Conservation (phyloP, 2,113 vertebrate genomes). For the Pachypanchax playfairii region DNA sequence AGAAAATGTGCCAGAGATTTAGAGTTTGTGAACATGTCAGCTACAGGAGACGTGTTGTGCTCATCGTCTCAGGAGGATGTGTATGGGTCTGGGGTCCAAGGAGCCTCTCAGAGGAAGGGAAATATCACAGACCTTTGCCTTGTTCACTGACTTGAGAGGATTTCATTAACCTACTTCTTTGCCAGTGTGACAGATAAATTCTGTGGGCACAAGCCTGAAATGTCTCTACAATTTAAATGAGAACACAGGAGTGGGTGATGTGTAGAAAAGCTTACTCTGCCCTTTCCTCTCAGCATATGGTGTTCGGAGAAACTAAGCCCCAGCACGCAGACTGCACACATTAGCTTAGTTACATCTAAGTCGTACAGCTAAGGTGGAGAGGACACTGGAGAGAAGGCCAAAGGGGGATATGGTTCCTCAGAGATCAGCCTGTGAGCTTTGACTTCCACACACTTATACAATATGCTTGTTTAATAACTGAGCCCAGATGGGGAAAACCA, state of each 20-base stretch:
- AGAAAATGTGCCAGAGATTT: conserved; percentile 4
- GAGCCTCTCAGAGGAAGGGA: conserved; percentile 12
- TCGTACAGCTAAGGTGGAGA: conserved; percentile 22
- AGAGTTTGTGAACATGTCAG: conserved; percentile 18
- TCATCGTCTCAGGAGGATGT: background rate
- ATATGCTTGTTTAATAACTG: conserved; percentile 28
- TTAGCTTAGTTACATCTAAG: conserved; percentile 40
- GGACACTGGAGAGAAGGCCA: conserved; percentile 31
- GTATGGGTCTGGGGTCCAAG: background rate
- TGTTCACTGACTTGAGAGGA: conserved; percentile 29
- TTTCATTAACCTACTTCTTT: conserved; percentile 54
- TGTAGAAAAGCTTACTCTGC: background rate
- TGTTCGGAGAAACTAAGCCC: conserved; percentile 1
- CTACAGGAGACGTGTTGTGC: conserved; percentile 22
- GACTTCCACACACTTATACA: conserved; percentile 32
- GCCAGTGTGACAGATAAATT: conserved; percentile 43
- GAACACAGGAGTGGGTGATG: background rate
- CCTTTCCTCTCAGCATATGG: conserved; percentile 39
- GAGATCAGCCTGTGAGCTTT: conserved; percentile 40
- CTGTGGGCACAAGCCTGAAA: conserved; percentile 19
- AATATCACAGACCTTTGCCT: conserved; percentile 10
- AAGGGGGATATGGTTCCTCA: conserved; percentile 11
- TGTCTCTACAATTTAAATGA: background rate
- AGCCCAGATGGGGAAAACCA: conserved; percentile 48
- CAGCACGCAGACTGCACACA: conserved; percentile 12